phyloP scores from a whole-genome alignment of 92 coral and sea anemone species.

The Zoanthus solanderi region DNA sequence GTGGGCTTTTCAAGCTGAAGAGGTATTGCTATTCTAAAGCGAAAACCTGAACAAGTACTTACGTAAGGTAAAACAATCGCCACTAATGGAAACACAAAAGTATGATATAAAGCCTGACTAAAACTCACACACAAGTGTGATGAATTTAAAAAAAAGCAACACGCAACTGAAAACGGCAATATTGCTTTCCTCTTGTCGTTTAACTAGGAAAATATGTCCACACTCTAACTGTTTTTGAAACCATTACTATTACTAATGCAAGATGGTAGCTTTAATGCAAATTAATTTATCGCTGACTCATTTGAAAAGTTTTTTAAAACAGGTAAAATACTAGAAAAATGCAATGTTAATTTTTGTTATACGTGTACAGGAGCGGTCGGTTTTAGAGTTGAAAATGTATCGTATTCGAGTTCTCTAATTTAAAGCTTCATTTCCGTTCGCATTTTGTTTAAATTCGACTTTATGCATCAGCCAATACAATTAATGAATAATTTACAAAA shows the following conservation, averaged over 20 bases:
- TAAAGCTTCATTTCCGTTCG: background rate
- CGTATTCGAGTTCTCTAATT: background rate
- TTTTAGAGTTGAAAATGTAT: background rate
- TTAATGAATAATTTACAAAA: background rate
- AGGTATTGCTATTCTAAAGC: too few relatives aligned
- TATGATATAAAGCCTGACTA: background rate
- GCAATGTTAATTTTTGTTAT: background rate
- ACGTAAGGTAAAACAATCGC: too few relatives aligned
- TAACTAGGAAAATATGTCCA: background rate
- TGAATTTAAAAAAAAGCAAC: background rate
- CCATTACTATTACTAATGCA: too few relatives aligned
- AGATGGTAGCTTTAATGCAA: background rate
- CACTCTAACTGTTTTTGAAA: too few relatives aligned
- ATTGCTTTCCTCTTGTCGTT: background rate
- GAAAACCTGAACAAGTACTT: too few relatives aligned
- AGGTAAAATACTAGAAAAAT: background rate
- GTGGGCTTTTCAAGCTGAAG: too few relatives aligned
- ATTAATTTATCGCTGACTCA: background rate
- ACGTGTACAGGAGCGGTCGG: background rate
- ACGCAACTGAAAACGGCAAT: background rate
- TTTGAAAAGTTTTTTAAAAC: too few relatives aligned
- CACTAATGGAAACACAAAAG: background rate
- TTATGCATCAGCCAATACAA: background rate
- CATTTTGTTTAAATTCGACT: background rate
- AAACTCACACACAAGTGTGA: background rate